Conservation (phyloP, 2,113 vertebrate genomes). For the Oxygymnocypris stewartii region DNA sequence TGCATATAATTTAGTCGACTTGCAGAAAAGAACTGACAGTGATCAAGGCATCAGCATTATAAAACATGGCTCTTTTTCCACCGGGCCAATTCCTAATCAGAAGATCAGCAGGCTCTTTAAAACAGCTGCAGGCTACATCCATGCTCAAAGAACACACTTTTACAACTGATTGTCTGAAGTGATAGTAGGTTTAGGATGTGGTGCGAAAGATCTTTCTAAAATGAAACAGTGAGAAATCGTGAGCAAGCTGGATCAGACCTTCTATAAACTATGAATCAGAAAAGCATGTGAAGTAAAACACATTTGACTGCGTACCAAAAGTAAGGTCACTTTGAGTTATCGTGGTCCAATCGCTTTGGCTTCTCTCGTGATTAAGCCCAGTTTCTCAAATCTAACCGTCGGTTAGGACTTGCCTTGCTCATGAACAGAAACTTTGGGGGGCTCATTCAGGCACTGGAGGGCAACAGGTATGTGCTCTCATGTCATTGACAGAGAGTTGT, state of each 20-base stretch:
- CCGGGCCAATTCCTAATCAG: not conserved
- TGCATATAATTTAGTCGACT: constrained; percentile 51
- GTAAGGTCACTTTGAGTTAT: constrained; percentile 89
- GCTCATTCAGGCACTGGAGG: constrained; percentile 67
- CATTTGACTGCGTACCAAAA: constrained; percentile 61
- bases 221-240: not conserved
- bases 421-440: constrained; percentile 62
- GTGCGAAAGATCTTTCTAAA: not conserved
- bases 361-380: constrained; percentile 74
- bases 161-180: constrained; percentile 20
- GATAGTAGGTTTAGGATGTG: constrained; percentile 3
- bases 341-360: constrained; percentile 83
- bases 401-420: constrained; percentile 51
- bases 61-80: constrained; percentile 40
- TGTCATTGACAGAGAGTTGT: constrained; percentile 53
- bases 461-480: constrained; percentile 55
- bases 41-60: constrained; percentile 25
- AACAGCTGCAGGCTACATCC: constrained; percentile 29
- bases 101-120: constrained; percentile 19
- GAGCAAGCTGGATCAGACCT: constrained; percentile 42
- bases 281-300: constrained; percentile 43
- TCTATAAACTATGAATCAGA: constrained; percentile 33
- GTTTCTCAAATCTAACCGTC: constrained; percentile 69
- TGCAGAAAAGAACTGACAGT: not conserved
- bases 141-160: not conserved